Conservation (phyloP, 2,113 vertebrate species). For the Alces alces region DNA sequence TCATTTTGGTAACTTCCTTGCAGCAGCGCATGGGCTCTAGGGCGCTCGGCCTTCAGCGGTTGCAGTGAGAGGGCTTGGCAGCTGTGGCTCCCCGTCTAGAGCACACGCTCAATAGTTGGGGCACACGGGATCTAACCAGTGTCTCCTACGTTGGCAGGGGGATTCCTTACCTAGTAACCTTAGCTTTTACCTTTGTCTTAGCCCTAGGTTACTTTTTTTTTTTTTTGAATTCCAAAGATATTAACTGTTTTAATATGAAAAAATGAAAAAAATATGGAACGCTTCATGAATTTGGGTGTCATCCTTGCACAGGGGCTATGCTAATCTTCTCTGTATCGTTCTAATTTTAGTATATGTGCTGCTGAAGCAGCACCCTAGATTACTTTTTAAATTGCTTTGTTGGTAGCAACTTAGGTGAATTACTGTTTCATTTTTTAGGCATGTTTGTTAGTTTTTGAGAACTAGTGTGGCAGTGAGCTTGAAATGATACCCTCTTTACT, state of each 20-base stretch:
- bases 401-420: not conserved
- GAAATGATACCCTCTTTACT: not conserved
- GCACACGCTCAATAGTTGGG: not conserved
- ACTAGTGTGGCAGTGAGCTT: not conserved
- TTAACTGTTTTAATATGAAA: too few species aligned
- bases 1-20: not conserved
- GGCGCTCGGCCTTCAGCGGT: not conserved
- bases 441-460: not conserved
- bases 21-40: not conserved
- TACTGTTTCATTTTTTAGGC: not conserved
- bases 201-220: not conserved
- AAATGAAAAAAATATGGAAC: too few species aligned
- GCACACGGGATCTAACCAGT: not conserved
- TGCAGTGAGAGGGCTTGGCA: not conserved
- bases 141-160: not conserved
- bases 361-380: too few species aligned
- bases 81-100: not conserved
- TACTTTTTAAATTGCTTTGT: not conserved
- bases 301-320: too few species aligned
- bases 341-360: too few species aligned
- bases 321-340: too few species aligned
- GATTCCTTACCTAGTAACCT: not conserved
- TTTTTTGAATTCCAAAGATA: too few species aligned
- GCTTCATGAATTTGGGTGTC: too few species aligned
- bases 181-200: not conserved